These are phyloP conservation scores for Delichon dasypus DNA, from an alignment of 2,797 vertebrate genomes.

Conservation along the genomic window DNA sequence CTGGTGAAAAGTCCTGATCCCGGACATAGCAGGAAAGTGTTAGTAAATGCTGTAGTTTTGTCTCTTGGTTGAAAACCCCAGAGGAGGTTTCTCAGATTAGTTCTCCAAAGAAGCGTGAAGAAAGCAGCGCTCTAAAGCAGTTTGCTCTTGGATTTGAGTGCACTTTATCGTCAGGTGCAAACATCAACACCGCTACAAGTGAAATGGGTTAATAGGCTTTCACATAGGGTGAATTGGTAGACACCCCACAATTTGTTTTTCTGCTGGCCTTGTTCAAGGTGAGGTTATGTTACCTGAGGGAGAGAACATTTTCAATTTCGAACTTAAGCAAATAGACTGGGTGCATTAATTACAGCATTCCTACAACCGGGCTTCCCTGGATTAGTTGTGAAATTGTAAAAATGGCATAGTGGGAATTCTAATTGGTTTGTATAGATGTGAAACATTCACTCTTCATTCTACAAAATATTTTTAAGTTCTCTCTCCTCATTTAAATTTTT, in stretches of 20 bases:
- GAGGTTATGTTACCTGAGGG: background rate
- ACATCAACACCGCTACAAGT: background rate
- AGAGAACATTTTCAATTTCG: background rate
- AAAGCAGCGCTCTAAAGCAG: background rate
- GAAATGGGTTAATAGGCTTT: background rate
- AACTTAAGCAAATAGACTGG: background rate
- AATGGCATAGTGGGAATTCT: background rate
- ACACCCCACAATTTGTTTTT: background rate
- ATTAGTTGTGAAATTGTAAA: background rate
- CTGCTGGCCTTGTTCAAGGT: background rate
- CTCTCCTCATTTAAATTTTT: background rate
- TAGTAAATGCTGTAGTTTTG: background rate
- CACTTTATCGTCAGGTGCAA: background rate
- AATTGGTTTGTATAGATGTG: background rate
- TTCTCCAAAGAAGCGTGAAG: background rate
- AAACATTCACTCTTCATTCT: background rate
- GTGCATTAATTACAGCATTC: accelerated
- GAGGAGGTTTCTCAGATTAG: background rate
- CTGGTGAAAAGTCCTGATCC: background rate
- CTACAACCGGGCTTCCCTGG: background rate
- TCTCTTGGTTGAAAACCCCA: background rate
- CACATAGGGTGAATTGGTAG: background rate
- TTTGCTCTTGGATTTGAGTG: background rate
- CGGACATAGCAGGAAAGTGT: background rate
- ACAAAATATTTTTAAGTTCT: background rate